These are phyloP conservation scores for Takifugu bimaculatus DNA, from an alignment of 2,113 vertebrate species.

Conservation along the genomic window DNA sequence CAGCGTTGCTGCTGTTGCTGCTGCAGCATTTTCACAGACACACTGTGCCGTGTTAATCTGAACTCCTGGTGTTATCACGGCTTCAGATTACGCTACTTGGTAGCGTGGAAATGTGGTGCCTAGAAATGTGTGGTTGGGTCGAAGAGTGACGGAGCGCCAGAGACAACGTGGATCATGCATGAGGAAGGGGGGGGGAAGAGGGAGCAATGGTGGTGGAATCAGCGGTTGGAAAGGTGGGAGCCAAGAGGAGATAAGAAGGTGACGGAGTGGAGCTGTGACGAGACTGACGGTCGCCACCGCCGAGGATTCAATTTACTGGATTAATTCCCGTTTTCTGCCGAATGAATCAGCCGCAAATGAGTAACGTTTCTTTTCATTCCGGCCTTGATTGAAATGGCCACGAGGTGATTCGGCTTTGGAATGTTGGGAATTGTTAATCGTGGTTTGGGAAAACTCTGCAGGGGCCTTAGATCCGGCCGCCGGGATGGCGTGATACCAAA, in stretches of 20 bases:
- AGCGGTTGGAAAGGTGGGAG: conserved; percentile 20
- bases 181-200: conserved; percentile 36
- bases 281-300: no score
- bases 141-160: conserved; percentile 14
- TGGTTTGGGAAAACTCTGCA: not conserved
- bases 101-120: not conserved
- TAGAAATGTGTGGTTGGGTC: no score
- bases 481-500: not conserved
- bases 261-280: conserved; percentile 36
- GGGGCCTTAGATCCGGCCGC: not conserved
- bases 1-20: conserved; percentile 6
- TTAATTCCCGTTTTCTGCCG: not conserved
- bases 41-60: no score
- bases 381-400: no score
- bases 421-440: no score
- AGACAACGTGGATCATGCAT: conserved; percentile 51
- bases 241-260: conserved; percentile 30
- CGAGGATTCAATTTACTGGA: conserved; percentile 10
- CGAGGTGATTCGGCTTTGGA: no score
- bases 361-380: not conserved
- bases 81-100: no score
- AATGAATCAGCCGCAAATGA: conserved; percentile 5
- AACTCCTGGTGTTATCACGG: no score
- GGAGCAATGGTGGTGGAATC: conserved; percentile 10
- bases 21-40: conserved; percentile 6